These are phyloP conservation scores for Platerodrilus igneus DNA, from an alignment of 2,888 invertebrate species.

Conservation along the genomic window DNA sequence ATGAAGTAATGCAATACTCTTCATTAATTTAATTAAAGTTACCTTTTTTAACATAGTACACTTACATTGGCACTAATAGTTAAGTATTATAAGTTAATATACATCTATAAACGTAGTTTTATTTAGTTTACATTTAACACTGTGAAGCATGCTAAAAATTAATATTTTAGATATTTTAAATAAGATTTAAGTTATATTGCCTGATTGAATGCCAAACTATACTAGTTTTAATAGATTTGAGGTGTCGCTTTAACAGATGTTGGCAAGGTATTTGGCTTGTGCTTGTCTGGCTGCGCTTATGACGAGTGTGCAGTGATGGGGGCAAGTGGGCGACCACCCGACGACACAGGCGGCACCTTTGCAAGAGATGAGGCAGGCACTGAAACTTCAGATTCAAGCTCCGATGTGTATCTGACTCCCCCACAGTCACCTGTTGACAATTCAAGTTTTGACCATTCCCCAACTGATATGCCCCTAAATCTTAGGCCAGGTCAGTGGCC, in stretches of 20 bases:
- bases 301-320: conserved; percentile 43
- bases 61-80: too few relatives aligned
- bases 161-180: too few relatives aligned
- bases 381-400: conserved; percentile 20
- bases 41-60: too few relatives aligned
- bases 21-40: too few relatives aligned
- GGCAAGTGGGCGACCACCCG: conserved; percentile 40
- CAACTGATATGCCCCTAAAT: conserved; percentile 39
- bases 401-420: conserved; percentile 27
- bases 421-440: conserved; percentile 25
- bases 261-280: conserved; percentile 38
- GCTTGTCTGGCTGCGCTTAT: conserved; percentile 45
- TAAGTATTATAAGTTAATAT: too few relatives aligned
- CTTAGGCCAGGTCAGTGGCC: conserved; percentile 50
- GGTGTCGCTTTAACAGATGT: conserved; percentile 20
- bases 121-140: too few relatives aligned
- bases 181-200: too few relatives aligned
- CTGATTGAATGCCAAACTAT: too few relatives aligned
- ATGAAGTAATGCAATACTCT: too few relatives aligned
- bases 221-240: conserved; percentile 15
- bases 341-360: conserved; percentile 36
- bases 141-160: too few relatives aligned
- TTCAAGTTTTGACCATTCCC: conserved; percentile 32
- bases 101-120: too few relatives aligned
- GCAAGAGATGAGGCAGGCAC: conserved; percentile 17